These are phyloP conservation scores for Oxygymnocypris stewartii DNA, from an alignment of 2,113 vertebrate species.

Conservation along the genomic window DNA sequence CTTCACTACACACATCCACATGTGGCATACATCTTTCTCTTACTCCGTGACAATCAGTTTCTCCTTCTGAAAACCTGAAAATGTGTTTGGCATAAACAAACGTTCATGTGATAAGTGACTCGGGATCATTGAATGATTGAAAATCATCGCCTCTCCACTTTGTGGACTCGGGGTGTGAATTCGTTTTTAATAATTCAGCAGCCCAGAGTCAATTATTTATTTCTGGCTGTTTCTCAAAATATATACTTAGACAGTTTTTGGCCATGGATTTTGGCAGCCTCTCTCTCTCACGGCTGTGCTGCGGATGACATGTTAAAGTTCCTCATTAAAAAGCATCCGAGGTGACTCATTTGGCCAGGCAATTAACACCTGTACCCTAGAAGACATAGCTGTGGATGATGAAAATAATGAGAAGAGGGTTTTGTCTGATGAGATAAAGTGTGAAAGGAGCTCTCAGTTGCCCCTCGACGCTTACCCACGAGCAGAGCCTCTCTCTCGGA, in stretches of 20 bases:
- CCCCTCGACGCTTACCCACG: slow-evolving; percentile 76
- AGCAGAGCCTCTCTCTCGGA: slow-evolving; percentile 90
- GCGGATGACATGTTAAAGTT: slow-evolving; percentile 26
- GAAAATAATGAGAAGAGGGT: slow-evolving; percentile 26
- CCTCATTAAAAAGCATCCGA: slow-evolving; percentile 39
- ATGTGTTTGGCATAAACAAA: not conserved
- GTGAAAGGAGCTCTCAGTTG: not conserved
- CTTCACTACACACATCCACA: not conserved
- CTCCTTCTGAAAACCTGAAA: not conserved
- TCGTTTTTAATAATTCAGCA: slow-evolving; percentile 28
- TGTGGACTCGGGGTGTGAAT: not conserved
- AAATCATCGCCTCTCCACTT: not conserved
- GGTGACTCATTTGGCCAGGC: slow-evolving; percentile 48
- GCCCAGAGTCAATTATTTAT: slow-evolving; percentile 4
- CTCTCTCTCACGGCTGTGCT: not conserved
- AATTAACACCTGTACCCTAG: slow-evolving; percentile 48
- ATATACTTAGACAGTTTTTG: not conserved
- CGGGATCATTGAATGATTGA: not conserved
- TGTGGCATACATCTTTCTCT: slow-evolving; percentile 1
- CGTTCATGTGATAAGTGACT: not conserved
- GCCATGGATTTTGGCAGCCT: not conserved
- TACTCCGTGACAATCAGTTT: not conserved
- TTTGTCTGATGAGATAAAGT: slow-evolving; percentile 32
- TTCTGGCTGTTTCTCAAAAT: slow-evolving; percentile 29
- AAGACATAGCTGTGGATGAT: slow-evolving; percentile 29